Conservation (phyloP, 2,888 invertebrate genomes). For the Neocrepidodera transversa region DNA sequence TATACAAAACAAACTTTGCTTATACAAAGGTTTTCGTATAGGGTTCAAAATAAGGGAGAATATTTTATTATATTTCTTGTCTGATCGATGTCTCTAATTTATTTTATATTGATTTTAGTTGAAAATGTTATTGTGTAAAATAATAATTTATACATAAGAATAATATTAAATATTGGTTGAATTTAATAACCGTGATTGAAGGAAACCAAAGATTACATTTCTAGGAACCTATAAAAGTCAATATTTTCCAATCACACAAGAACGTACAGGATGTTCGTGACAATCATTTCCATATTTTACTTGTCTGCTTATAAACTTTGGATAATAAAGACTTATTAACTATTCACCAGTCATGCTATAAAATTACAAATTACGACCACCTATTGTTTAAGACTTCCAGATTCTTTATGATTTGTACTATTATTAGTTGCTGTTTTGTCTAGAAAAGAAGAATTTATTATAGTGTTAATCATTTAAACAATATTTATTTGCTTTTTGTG, state of each 20-base stretch:
- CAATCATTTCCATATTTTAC: constrained; percentile 35
- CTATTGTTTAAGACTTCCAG: constrained; percentile 27
- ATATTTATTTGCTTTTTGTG: constrained; percentile 12
- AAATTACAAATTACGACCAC: constrained; percentile 32
- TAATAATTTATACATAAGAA: too few species aligned
- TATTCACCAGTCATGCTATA: constrained; percentile 28
- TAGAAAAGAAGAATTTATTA: constrained; percentile 16
- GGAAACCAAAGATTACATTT: too few species aligned
- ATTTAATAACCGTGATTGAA: too few species aligned
- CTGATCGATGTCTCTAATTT: background rate
- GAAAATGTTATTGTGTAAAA: too few species aligned
- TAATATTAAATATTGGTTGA: too few species aligned
- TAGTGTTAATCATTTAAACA: constrained; percentile 8
- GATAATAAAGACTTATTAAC: constrained; percentile 29
- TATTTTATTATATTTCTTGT: constrained; percentile 3
- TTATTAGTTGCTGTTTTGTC: constrained; percentile 20
- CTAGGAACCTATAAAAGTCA: constrained; percentile 5
- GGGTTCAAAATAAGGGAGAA: constrained; percentile 4
- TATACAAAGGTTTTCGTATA: background rate
- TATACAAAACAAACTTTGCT: constrained; percentile 2
- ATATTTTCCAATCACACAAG: constrained; percentile 9
- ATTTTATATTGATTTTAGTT: background rate
- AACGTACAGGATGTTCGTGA: constrained; percentile 37
- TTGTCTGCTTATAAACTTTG: constrained; percentile 25
- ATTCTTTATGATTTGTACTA: constrained; percentile 25